Evolutionary conservation across 2,888 invertebrate species (phyloP).

Genomic region (Pyrrhia umbra): DNA sequence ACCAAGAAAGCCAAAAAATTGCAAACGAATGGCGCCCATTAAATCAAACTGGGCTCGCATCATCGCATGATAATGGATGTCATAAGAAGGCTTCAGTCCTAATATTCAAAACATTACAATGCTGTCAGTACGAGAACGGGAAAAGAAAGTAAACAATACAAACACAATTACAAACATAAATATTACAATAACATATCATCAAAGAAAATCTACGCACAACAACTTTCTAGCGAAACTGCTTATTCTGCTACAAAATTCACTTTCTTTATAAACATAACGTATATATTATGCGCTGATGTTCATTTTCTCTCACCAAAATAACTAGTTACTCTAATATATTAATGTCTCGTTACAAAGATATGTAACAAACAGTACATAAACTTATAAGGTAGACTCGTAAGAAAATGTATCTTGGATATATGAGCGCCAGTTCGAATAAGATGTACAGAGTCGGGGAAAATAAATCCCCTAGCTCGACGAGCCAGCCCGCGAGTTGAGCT

Average conservation of each 20-base stretch:
- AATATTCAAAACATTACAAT: background rate
- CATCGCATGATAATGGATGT: no score
- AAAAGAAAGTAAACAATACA: constrained; percentile 40
- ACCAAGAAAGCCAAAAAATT: no score
- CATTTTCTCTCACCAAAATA: constrained; percentile 3
- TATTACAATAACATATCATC: constrained; percentile 31
- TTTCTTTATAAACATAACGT: constrained; percentile 31
- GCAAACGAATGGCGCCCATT: no score
- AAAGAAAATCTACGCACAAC: constrained; percentile 45
- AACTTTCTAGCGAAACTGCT: constrained; percentile 47
- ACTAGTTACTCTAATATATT: background rate
- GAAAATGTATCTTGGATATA: no score
- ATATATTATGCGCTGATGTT: constrained; percentile 2
- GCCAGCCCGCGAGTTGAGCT: no score
- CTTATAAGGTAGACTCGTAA: background rate
- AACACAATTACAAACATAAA: constrained; percentile 30
- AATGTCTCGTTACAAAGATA: background rate
- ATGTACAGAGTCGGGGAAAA: no score
- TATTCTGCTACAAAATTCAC: constrained; percentile 23
- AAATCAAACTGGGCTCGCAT: no score
- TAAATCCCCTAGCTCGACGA: no score
- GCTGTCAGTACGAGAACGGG: background rate
- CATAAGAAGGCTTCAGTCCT: background rate
- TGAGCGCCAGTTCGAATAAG: no score
- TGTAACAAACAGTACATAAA: background rate